Base-by-base conservation (phyloP, 2,113 vertebrate genomes). In the Aleadryas rufinucha region DNA sequence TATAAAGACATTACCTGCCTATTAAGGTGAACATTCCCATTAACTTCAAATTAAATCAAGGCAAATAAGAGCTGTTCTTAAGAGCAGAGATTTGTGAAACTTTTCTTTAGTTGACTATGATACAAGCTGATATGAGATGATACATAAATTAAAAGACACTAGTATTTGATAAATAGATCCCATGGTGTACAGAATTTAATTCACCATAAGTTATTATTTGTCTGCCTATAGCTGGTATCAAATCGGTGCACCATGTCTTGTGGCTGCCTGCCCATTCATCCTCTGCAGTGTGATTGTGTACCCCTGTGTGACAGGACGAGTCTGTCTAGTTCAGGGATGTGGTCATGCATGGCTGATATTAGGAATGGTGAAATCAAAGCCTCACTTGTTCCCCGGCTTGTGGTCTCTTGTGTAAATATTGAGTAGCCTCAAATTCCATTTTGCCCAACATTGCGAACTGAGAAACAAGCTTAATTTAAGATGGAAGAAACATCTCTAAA, bases 321-420 rank as follows among this genome's bases (percentile, higher is more conserved):
- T 96, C 71, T 86, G 71, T 60, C 95, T 93, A 42, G 83, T 77
- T 93, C 70, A 57, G 63, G 44, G 78, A 84, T 83, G 63, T 95
- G 85, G 85, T 74, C 84, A 72, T 57, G 39, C 35, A 33, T 0
- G 3, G 87, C 82, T 92, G 59, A 28, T 27, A 10, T 57, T 59
- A 50, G 66, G 33, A 80, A 72, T 74, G 93, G 59, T 76, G 91
- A 94, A 95, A 91, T 93, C 63, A 90, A 59, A 88, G 54, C 79
- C 66, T 94, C 66, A 8, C 54, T 74, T 85, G 59, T 76, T 89
- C 22, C 57, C 39, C 0, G 1, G 15, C 21, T 61, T 85, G 33
- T 87, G 31, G 19, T 85, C 10, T 59, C 45, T 39, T 76, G 31
- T 91, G 57, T 66, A 86, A 86, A 80, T 77, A 88, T 45, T 74